Evolutionary conservation across 2,888 invertebrate genomes (phyloP), one percentile per base, ranked within the genome.

Genomic region (Catocala fraxini): DNA sequence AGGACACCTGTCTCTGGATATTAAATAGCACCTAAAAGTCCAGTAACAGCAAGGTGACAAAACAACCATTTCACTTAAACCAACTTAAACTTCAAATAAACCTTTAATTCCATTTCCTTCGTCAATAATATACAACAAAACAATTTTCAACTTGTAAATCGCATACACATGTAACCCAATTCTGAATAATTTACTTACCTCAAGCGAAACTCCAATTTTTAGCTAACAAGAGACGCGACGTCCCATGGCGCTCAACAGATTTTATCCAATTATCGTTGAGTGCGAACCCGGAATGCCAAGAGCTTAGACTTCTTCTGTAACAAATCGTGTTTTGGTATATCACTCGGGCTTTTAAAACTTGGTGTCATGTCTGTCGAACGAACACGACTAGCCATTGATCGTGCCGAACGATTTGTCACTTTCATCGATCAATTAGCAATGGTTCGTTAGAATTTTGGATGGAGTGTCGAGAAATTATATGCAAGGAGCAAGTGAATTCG

Each of bases 241-340:
- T 69, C 59, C 61, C 66, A 47, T 41, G 35, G 56, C 61, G 60
- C 54, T 68, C 49, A 60, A 61, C 69, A 74, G 66, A 77, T 74
- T 75, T 74, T 58, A 71, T 71, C 63, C 77, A 77, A 75, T 75
- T 75, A 77, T 63, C 63, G 54, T 52, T 34, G 60, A 65, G 68
- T 51, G 59, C 63, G 57, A 56, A 65, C 56, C 13, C 45, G 35
- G 69, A 58, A 63, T 71, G 59, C 59, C 64, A 60, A 65, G 61
- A 56, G 60, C 48, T 45, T 51, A 57, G 35, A 42, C 51, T 35
- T 35, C 51, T 39, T 39, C 49, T 15, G 51, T 54, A 46, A 60
- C 51, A 15, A 57, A 58, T 12, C 51, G 56, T n/a, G 48, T 56
- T 56, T 59, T 67, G 61, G 42, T 41, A 12, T 15, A 35, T 52